Base-by-base conservation (phyloP, 2,113 vertebrate genomes). In the Merops nubicus region DNA sequence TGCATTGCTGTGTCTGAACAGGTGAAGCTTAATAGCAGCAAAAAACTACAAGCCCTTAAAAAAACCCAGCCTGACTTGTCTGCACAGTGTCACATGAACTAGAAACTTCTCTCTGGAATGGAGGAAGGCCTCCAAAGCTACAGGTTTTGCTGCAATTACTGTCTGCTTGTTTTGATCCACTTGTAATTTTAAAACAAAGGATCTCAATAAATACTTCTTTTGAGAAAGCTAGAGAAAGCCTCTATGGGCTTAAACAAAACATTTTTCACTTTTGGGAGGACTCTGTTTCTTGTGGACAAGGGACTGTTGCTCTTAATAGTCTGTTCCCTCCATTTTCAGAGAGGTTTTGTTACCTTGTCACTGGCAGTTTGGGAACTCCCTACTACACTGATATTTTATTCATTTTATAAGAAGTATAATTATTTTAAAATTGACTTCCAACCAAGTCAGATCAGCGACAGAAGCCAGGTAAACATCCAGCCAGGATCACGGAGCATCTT, bases 341-440 rank as follows among this genome's bases (percentile, higher is more conserved):
- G 38, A 56, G 38, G 11, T 21, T 36, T 56, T 56, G 54, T 17
- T 56, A 33, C 54, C n/a, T n/a, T n/a, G 16, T 28, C 82, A 13
- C 13, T 21, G 34, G 4, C 20, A 50, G 9, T 56, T 11, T 53
- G 6, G 53, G 40, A 80, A 62, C 62, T 69, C 45, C 29, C 14
- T 33, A 1, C 12, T 20, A 15, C 42, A 43, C 43, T 12, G 43
- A 43, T 43, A n/a, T n/a, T n/a, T n/a, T n/a, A n/a, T n/a, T n/a
- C n/a, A n/a, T 40, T 26, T 48, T 9, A 8, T 4, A 34, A 5
- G 2, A 33, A 42, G 3, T 8, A 2, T n/a, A n/a, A n/a, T 2
- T 21, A 53, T 67, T 42, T 14, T 17, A 13, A 69, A 54, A 15
- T 18, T 22, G 43, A 62, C 67, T 67, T 26, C 19, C 42, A 65